Evolutionary conservation across 2,888 invertebrate species (phyloP).

Genomic region (Cylindroiulus punctatus): DNA sequence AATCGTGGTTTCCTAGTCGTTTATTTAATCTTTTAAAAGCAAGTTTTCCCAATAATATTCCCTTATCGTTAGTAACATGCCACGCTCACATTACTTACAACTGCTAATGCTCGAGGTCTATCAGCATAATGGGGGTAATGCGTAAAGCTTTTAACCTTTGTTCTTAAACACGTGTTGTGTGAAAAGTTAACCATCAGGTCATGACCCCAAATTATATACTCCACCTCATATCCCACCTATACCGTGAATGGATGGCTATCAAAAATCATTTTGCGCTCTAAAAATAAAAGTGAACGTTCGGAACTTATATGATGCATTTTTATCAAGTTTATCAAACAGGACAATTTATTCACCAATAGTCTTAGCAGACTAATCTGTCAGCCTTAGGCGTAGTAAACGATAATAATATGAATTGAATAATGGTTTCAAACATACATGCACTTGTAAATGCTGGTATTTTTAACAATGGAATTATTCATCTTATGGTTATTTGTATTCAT

Average conservation of each 20-base stretch:
- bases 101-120: not conserved
- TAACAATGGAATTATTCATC: too few relatives aligned
- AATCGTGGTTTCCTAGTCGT: not conserved
- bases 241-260: not conserved
- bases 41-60: not conserved
- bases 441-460: too few relatives aligned
- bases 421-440: too few relatives aligned
- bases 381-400: too few relatives aligned
- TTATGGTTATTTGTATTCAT: too few relatives aligned
- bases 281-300: too few relatives aligned
- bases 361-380: too few relatives aligned
- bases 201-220: not conserved
- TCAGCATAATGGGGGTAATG: not conserved
- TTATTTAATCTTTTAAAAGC: slow-evolving; percentile 26
- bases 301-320: too few relatives aligned
- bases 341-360: too few relatives aligned
- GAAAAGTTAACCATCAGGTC: not conserved
- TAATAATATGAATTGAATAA: too few relatives aligned
- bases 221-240: not conserved
- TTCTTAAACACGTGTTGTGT: not conserved
- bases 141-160: not conserved
- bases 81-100: not conserved
- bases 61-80: not conserved
- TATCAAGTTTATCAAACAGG: too few relatives aligned
- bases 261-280: not conserved